Evolutionary conservation across 2,888 invertebrate species (phyloP).

Genomic region (Tipula unca): DNA sequence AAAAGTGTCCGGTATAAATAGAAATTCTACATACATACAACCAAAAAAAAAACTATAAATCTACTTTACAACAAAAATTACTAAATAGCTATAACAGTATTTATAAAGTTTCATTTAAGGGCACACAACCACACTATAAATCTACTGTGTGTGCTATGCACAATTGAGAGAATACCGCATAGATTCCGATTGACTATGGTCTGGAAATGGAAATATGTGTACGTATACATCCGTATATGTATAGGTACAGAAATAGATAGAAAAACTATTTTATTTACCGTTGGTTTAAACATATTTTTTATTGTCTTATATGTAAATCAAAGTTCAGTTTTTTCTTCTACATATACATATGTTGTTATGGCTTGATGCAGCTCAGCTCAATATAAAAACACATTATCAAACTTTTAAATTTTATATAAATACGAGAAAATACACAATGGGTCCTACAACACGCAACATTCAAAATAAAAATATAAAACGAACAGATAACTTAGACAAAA

Average conservation of each 20-base stretch:
- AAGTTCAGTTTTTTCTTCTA: neutral
- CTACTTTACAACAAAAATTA: neutral
- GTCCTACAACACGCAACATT: neutral
- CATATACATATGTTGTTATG: neutral
- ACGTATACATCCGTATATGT: neutral
- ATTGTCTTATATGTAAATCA: neutral
- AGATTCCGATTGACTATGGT: neutral
- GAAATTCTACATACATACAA: neutral
- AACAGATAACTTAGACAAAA: neutral
- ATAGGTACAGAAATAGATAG: neutral
- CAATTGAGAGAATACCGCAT: neutral
- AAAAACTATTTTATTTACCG: conserved; percentile 1
- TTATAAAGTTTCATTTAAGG: neutral
- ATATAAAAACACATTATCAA: too few relatives aligned
- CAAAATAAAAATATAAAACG: neutral
- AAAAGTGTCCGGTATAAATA: neutral
- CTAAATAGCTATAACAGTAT: conserved; percentile 2
- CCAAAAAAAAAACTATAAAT: neutral
- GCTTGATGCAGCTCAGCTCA: neutral
- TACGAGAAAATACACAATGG: neutral
- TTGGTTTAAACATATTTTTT: neutral
- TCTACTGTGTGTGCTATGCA: neutral
- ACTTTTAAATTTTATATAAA: neutral
- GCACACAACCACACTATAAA: neutral
- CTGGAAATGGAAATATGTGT: neutral